Conservation (phyloP, 2,797 vertebrate species). For the Phrynocephalus vlangalii region DNA sequence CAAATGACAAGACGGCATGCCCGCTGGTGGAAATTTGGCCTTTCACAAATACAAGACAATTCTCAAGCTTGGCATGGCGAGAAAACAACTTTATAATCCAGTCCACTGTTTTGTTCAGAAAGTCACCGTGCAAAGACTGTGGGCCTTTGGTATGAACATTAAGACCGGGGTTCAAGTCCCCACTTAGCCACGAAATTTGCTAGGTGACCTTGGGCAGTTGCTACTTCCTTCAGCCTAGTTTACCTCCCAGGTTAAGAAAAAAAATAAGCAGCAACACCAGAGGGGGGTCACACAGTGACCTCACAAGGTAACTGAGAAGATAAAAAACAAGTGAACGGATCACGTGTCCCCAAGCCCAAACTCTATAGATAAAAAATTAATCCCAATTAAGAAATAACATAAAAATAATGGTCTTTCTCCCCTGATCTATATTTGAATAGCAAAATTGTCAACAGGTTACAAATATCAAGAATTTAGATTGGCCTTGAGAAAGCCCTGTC, state of each 20-base stretch:
- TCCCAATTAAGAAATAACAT: not conserved
- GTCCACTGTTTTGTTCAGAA: not conserved
- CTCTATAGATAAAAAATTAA: not conserved
- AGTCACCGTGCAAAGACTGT: not conserved
- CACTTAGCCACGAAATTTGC: not conserved
- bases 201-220: not conserved
- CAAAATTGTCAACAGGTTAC: not conserved
- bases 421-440: constrained; percentile 15
- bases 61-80: not conserved
- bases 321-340: too few species aligned
- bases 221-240: not conserved
- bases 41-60: not conserved
- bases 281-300: not conserved
- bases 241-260: too few species aligned
- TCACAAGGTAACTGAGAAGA: not conserved
- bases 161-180: not conserved
- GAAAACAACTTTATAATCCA: not conserved
- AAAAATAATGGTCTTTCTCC: too few species aligned
- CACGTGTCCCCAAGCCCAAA: not conserved
- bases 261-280: too few species aligned
- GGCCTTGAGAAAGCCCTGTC: not conserved
- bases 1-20: not conserved
- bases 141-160: not conserved
- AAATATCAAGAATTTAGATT: not conserved
- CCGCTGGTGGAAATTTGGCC: not conserved